Evolutionary conservation across 2,113 vertebrate species (phyloP).

Genomic region (Asarcornis scutulata): DNA sequence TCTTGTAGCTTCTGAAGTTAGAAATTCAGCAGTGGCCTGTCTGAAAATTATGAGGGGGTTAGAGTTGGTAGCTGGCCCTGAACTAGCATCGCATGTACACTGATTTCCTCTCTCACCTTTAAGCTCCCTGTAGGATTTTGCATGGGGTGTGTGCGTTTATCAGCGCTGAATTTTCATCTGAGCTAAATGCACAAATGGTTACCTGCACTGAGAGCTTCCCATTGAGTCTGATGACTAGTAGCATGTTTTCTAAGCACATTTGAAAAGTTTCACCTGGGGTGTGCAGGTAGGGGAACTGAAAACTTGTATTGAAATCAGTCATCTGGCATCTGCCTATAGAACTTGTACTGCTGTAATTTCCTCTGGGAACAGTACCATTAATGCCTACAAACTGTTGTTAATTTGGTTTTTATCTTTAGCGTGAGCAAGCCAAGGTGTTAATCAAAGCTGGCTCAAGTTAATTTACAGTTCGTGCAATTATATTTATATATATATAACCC

Average conservation of each 20-base stretch:
- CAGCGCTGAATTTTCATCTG: neutral
- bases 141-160: neutral
- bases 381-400: conserved; percentile 30
- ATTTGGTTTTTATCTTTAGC: conserved; percentile 39
- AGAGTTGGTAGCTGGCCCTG: conserved; percentile 16
- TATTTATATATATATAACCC: neutral
- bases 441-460: conserved; percentile 48
- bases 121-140: neutral
- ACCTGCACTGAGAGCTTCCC: neutral
- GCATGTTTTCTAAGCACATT: neutral
- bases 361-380: conserved; percentile 28
- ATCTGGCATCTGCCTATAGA: neutral
- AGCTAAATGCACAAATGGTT: neutral
- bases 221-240: neutral
- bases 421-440: conserved; percentile 24
- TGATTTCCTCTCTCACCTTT: neutral
- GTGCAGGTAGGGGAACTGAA: neutral
- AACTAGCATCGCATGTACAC: neutral
- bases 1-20: conserved; percentile 64
- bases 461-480: conserved; percentile 35
- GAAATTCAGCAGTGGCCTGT: conserved; percentile 70
- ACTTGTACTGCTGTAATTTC: conserved; percentile 11
- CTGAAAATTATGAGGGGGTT: conserved; percentile 61
- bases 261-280: neutral
- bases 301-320: neutral